Percentiles rank a stretch among this genome's conserved stretches.
Evolutionary conservation across 2,797 vertebrate species (phyloP).

Genomic region (Parauchenoglanis punctatus): DNA sequence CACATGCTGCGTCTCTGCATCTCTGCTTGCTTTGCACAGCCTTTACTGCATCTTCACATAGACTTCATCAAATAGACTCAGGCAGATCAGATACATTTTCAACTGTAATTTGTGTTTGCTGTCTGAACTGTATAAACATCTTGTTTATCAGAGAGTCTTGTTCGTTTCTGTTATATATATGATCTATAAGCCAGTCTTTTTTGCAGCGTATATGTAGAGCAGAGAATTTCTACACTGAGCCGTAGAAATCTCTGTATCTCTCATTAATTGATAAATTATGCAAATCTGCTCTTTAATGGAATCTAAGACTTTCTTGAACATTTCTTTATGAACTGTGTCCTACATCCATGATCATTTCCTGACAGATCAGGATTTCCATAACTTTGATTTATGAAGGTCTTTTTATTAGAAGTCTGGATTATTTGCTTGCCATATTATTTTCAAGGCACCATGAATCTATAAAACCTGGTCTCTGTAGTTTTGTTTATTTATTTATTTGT

Average conservation of each 20-base stretch:
- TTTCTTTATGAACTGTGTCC: conserved; percentile 44
- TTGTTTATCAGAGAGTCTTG: not conserved
- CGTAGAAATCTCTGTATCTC: conserved; percentile 35
- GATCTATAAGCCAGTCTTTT: conserved; percentile 15
- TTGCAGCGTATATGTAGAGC: conserved; percentile 7
- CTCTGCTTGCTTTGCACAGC: conserved; percentile 13
- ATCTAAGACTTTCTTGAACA: conserved; percentile 42
- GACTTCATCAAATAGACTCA: not conserved
- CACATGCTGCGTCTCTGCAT: not conserved
- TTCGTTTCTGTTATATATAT: not conserved
- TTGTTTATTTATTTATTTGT: not conserved
- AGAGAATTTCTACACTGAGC: conserved; percentile 27
- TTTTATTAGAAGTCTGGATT: conserved; percentile 47
- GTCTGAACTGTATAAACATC: conserved; percentile 1
- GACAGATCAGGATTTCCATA: conserved; percentile 42
- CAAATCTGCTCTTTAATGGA: conserved; percentile 48
- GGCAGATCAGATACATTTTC: not conserved
- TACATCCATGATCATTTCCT: conserved; percentile 42
- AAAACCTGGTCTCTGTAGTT: not conserved
- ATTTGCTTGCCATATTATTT: not conserved
- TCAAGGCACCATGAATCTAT: not conserved
- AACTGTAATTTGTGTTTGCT: not conserved
- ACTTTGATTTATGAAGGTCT: conserved; percentile 46
- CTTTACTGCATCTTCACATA: not conserved
- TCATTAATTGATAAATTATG: conserved; percentile 59